phyloP scores from a whole-genome alignment of 1,140 invertebrate genomes.

The Diabrotica undecimpunctata region DNA sequence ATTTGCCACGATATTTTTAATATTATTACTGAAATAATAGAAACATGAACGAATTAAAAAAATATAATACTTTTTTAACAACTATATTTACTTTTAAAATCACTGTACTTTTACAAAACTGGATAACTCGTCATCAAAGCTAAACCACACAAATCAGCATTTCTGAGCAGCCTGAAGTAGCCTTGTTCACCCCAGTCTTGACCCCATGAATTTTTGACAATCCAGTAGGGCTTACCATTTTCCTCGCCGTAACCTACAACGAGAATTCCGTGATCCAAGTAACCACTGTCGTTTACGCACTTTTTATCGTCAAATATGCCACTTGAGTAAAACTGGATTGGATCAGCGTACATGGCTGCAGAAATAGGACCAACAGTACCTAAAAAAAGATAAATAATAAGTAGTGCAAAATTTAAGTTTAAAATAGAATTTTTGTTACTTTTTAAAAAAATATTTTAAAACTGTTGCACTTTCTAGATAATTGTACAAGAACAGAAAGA shows the following conservation, averaged over 20 bases:
- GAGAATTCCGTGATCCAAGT: slow-evolving; percentile 74
- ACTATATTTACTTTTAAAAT: no score
- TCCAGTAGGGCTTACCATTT: slow-evolving; percentile 61
- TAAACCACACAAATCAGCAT: slow-evolving; percentile 65
- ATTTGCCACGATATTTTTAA: no score
- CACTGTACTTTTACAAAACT: neutral
- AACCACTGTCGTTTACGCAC: slow-evolving; percentile 48
- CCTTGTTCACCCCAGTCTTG: slow-evolving; percentile 64
- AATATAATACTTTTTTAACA: no score
- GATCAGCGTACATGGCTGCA: slow-evolving; percentile 73
- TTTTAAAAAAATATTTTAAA: no score
- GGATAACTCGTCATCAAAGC: slow-evolving; percentile 56
- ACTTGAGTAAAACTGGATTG: slow-evolving; percentile 68
- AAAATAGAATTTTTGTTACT: no score
- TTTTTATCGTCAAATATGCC: slow-evolving; percentile 61
- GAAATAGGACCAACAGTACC: slow-evolving; percentile 63
- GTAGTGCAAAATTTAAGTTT: no score
- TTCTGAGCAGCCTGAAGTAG: slow-evolving; percentile 62
- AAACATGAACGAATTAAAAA: no score
- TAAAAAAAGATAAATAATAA: slow-evolving; percentile 3
- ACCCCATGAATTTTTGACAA: slow-evolving; percentile 73
- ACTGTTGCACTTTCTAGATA: no score
- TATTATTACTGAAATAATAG: no score
- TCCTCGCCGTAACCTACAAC: slow-evolving; percentile 75
- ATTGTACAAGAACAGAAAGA: no score